Percentiles rank a stretch among this genome's conserved stretches.
phyloP scores from a whole-genome alignment of 2,113 vertebrate species.

The Triplophysa rosa region DNA sequence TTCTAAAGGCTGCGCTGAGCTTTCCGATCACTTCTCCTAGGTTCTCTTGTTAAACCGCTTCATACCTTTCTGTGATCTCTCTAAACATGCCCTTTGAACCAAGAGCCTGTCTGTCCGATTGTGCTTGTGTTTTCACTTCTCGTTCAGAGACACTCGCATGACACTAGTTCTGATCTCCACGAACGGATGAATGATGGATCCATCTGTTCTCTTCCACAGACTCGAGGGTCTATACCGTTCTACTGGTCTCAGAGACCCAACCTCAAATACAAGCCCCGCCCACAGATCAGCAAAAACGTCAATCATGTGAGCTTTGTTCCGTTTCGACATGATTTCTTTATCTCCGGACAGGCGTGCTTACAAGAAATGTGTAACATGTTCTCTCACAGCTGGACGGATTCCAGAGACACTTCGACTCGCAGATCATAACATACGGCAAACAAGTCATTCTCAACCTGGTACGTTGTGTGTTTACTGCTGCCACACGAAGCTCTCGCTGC shows the following conservation, averaged over 20 bases:
- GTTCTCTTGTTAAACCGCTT: too few species aligned
- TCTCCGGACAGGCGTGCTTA: not conserved
- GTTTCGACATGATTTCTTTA: not conserved
- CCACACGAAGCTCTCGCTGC: too few species aligned
- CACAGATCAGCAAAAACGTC: constrained; percentile 91
- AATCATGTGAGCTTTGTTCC: constrained; percentile 80
- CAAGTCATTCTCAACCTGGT: constrained; percentile 94
- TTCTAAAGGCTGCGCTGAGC: not conserved
- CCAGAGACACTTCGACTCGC: constrained; percentile 95
- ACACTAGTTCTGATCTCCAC: not conserved
- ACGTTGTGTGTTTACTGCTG: constrained; percentile 49
- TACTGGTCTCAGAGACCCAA: constrained; percentile 98
- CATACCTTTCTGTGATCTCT: too few species aligned
- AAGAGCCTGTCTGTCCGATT: too few species aligned
- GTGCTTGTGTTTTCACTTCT: too few species aligned
- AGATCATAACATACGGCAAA: constrained; percentile 92
- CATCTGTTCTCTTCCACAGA: constrained; percentile 69
- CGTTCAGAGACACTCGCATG: too few species aligned
- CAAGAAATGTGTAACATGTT: not conserved
- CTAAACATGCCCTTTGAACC: too few species aligned
- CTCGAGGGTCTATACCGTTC: constrained; percentile 93
- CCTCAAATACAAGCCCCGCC: constrained; percentile 92
- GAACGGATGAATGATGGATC: not conserved
- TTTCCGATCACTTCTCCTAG: too few species aligned
- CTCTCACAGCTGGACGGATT: constrained; percentile 87